phyloP scores from a whole-genome alignment of 2,797 vertebrate genomes.

The Sarcophilus harrisii region DNA sequence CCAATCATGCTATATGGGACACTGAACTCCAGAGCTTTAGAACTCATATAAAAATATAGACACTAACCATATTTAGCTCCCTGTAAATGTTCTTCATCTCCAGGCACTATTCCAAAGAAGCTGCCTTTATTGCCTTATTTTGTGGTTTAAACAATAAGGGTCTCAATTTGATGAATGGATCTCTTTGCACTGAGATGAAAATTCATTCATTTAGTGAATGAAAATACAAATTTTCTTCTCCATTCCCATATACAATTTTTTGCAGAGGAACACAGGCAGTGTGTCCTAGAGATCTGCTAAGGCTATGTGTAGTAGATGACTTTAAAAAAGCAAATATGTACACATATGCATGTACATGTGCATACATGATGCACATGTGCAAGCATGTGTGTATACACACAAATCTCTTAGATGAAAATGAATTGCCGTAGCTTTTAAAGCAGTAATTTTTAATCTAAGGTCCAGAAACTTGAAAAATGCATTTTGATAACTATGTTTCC shows the following conservation, averaged over 20 bases:
- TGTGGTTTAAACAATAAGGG: background rate
- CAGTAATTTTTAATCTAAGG: background rate
- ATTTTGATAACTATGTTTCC: background rate
- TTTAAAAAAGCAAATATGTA: background rate
- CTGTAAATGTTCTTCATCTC: conserved; percentile 16
- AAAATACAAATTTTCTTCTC: background rate
- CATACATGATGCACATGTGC: too few species aligned
- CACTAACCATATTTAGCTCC: conserved; percentile 17
- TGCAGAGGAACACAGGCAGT: conserved; percentile 29
- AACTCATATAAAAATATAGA: background rate
- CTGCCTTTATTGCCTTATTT: conserved; percentile 18
- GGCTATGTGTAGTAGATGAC: background rate
- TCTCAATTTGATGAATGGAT: conserved; percentile 22
- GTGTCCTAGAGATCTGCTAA: conserved; percentile 6
- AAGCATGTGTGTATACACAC: background rate
- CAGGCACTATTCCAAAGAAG: conserved; percentile 43
- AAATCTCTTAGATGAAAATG: background rate
- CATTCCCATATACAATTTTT: background rate
- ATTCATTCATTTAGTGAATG: conserved; percentile 9
- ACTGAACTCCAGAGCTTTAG: conserved; percentile 22
- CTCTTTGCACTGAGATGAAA: conserved; percentile 38
- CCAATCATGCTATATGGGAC: background rate
- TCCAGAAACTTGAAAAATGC: background rate
- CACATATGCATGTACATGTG: background rate
- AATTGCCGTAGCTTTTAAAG: background rate